phyloP scores from a whole-genome alignment of 2,797 vertebrate species.

The Nyctibius grandis region DNA sequence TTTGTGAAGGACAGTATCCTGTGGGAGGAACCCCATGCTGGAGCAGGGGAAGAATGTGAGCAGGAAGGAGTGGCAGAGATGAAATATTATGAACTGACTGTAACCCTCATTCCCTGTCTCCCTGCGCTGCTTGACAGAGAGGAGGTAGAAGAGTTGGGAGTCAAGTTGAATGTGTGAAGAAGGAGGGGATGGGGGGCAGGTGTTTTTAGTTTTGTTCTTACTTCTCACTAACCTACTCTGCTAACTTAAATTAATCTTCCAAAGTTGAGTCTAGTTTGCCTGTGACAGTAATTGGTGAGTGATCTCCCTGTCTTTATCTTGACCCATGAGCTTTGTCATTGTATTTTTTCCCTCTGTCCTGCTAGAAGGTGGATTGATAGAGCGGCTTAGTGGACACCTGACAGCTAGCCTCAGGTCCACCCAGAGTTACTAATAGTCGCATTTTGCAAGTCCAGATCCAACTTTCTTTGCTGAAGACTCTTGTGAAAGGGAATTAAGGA shows the following conservation, averaged over 20 bases:
- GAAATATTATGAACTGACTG: neutral
- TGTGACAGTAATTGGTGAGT: neutral
- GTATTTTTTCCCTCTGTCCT: neutral
- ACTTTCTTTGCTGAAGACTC: neutral
- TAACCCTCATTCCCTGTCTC: fast-evolving
- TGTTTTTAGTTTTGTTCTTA: neutral
- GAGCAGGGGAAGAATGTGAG: neutral
- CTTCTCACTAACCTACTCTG: neutral
- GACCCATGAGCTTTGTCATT: neutral
- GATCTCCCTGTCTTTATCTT: neutral
- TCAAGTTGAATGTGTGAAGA: neutral
- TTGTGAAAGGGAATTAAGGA: neutral
- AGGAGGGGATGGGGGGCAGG: fast-evolving
- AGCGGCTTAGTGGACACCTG: neutral
- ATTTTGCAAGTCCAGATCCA: neutral
- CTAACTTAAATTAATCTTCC: neutral
- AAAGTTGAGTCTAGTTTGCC: neutral
- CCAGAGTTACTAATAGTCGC: neutral
- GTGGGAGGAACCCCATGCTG: fast-evolving
- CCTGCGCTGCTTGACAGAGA: fast-evolving
- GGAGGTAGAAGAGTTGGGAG: neutral
- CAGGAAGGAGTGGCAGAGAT: neutral
- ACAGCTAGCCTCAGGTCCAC: neutral
- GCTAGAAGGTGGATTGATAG: neutral
- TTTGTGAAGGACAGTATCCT: neutral